phyloP scores from a whole-genome alignment of 2,113 vertebrate species.

The Monarcha castaneiventris region DNA sequence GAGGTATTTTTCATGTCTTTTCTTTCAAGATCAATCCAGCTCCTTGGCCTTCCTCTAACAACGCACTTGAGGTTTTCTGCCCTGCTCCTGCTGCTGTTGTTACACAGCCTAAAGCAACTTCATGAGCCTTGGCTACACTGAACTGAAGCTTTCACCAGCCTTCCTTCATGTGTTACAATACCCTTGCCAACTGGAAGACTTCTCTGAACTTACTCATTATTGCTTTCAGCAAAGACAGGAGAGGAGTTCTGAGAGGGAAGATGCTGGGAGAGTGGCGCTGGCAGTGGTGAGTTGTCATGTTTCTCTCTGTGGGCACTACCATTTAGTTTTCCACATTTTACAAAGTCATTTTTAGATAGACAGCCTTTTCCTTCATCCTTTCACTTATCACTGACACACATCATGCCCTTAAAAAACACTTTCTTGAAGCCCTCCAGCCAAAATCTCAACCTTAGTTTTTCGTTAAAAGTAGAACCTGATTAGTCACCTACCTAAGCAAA shows the following conservation, averaged over 20 bases:
- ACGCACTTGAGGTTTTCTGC: background rate
- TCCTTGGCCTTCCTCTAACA: background rate
- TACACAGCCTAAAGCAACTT: background rate
- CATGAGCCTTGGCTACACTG: rapidly evolving
- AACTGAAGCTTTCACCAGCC: background rate
- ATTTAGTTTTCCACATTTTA: background rate
- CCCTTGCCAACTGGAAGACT: background rate
- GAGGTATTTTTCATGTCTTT: background rate
- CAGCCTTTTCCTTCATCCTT: background rate
- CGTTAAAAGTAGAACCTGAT: background rate
- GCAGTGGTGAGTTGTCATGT: background rate
- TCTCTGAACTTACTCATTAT: background rate
- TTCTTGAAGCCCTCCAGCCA: background rate
- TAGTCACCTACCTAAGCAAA: background rate
- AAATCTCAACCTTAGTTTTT: background rate
- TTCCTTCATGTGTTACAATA: background rate
- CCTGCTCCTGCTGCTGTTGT: background rate
- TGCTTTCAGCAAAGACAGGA: background rate
- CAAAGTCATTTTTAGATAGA: background rate
- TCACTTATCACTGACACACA: background rate
- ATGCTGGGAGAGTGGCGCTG: background rate
- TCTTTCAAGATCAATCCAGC: background rate
- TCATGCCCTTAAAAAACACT: background rate
- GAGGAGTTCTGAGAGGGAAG: background rate
- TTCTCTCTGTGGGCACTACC: background rate